Conservation (phyloP, 2,113 vertebrate species). For the Callospermophilus lateralis region DNA sequence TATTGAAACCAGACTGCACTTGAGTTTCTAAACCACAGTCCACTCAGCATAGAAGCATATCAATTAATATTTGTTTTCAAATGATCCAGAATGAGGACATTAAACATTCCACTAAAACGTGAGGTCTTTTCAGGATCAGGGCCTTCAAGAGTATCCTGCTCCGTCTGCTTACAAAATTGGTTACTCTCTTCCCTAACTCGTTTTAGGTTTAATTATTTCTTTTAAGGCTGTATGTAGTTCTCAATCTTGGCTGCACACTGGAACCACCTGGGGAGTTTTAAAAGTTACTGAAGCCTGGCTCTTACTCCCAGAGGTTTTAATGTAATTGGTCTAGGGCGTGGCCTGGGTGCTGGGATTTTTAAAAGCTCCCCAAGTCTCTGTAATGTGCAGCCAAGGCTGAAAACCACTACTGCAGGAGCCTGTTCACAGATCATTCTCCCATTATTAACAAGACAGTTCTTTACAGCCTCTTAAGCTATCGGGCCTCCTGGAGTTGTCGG, state of each 20-base stretch:
- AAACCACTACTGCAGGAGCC: constrained; percentile 24
- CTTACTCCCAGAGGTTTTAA: constrained; percentile 48
- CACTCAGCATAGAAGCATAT: background rate
- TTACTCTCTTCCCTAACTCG: background rate
- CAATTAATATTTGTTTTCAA: background rate
- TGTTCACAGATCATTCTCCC: constrained; percentile 39
- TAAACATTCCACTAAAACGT: background rate
- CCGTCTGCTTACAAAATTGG: background rate
- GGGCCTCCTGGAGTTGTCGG: constrained; percentile 32
- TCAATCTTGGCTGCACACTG: background rate
- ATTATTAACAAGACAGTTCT: constrained; percentile 68
- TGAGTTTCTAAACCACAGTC: constrained; percentile 5
- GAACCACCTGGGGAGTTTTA: constrained; percentile 36
- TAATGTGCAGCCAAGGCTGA: constrained; percentile 62
- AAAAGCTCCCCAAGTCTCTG: constrained; percentile 71
- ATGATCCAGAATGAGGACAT: background rate
- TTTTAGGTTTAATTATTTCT: background rate
- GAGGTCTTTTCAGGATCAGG: background rate
- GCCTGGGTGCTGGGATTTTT: constrained; percentile 51
- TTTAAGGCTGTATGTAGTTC: background rate
- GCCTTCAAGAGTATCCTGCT: background rate
- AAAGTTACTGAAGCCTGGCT: constrained; percentile 55
- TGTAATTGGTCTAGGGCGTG: constrained; percentile 65
- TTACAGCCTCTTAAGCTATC: constrained; percentile 60
- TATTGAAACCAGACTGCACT: background rate